A percentile compares a stretch with the other conserved stretches of the same genome.
These are phyloP conservation scores for Atlantisia rogersi DNA, from an alignment of 2,113 vertebrate species.

Conservation along the genomic window DNA sequence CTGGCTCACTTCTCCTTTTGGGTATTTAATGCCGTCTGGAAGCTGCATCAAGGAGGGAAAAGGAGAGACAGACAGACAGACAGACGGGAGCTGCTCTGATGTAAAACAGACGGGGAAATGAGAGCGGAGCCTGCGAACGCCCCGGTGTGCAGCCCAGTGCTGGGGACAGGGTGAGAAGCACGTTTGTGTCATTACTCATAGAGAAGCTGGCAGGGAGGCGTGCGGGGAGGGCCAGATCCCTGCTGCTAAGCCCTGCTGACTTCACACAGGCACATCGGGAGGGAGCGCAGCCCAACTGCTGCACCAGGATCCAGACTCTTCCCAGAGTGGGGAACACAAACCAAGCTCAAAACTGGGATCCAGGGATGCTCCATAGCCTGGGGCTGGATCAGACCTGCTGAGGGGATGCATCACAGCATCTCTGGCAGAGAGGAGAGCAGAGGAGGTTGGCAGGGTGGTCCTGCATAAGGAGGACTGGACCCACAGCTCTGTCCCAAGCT, in stretches of 20 bases:
- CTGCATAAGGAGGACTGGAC: background rate
- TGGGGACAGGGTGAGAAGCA: background rate
- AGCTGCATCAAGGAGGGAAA: background rate
- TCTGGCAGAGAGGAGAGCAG: background rate
- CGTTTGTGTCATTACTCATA: constrained; percentile 6
- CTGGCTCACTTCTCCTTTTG: background rate
- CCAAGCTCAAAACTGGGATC: accelerated
- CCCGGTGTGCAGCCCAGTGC: background rate
- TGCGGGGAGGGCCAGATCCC: background rate
- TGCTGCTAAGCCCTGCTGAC: background rate
- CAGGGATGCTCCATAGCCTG: background rate
- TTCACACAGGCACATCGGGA: accelerated
- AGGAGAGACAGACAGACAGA: constrained; percentile 11
- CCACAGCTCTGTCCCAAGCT: accelerated
- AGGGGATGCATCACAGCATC: background rate
- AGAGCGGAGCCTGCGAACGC: background rate
- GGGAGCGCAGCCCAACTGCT: accelerated
- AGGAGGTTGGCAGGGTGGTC: background rate
- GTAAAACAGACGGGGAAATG: background rate
- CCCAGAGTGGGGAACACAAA: accelerated
- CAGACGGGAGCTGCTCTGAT: background rate
- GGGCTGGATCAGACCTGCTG: background rate
- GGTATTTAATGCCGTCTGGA: background rate
- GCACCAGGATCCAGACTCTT: background rate
- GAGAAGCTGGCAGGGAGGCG: background rate